phyloP scores from a whole-genome alignment of 2,113 vertebrate species.

The Candoia aspera region DNA sequence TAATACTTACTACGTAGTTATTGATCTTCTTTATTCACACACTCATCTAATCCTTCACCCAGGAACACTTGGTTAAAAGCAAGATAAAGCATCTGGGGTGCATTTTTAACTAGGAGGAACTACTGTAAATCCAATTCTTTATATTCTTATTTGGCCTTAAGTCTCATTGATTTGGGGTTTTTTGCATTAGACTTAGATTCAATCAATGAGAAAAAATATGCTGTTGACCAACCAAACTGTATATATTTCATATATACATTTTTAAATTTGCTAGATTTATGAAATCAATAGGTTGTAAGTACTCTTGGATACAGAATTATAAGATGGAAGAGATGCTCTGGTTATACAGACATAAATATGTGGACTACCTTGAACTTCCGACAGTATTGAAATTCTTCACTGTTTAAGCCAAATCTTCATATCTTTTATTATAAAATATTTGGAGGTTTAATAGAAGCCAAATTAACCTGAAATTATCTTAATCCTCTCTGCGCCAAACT shows the following conservation, averaged over 20 bases:
- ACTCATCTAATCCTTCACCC: not conserved
- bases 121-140: not conserved
- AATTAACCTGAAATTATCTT: not conserved
- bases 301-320: not conserved
- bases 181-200: no score
- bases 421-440: not conserved
- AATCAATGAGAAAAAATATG: not conserved
- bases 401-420: not conserved
- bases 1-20: not conserved
- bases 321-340: not conserved
- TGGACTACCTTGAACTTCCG: not conserved
- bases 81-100: not conserved
- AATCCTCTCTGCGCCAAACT: not conserved
- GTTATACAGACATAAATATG: not conserved
- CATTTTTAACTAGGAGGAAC: not conserved
- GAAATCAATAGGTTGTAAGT: not conserved
- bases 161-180: no score
- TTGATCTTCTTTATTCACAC: not conserved
- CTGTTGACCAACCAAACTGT: not conserved
- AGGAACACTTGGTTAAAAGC: not conserved
- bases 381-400: not conserved
- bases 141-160: not conserved
- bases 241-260: not conserved
- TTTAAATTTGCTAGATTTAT: not conserved
- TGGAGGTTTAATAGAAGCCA: not conserved